Evolutionary conservation across 2,797 vertebrate species (phyloP), one percentile per base, ranked within the genome.

Genomic region (Melanogrammus aeglefinus): DNA sequence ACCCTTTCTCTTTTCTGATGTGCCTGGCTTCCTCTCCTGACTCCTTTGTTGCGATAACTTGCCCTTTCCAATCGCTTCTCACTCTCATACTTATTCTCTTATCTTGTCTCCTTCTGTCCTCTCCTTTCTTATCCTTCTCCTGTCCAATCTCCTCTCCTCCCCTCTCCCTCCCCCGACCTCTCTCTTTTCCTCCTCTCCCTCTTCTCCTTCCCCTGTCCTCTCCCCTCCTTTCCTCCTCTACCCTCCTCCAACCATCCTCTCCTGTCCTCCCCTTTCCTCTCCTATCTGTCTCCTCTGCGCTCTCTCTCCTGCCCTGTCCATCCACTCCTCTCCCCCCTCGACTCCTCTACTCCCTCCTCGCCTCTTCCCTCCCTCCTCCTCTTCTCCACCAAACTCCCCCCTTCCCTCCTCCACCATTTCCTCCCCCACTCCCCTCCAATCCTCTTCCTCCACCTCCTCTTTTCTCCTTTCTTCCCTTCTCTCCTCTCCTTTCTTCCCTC

Each of bases 51-150:
- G 44, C 13, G 44, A 4, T n/a, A 21, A 6, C 51, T n/a, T 16
- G 44, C 14, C 44, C 44, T 47, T 16, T 57, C 51, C 21, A 18
- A 35, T 35, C 13, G 12, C 13, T 57, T 57, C 51, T 57, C 51
- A 47, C 51, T 1, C 51, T 63, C 51, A 63, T 7, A n/a, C 51
- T 63, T 63, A 8, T 63, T 63, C 5, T 63, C 63, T 66, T 66
- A 66, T 66, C 63, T 66, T 66, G 63, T n/a, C 63, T 63, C 51
- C 51, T n/a, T 63, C 18, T 51, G 47, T 51, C 47, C 41, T 44
- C 41, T 44, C 41, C 41, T 14, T 12, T 44, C 41, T 12, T 3
- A 14, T 44, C 57, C 57, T 4, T 21, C 63, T 66, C 63, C 63
- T 24, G n/a, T 27, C 24, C 24, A 47, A 13, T 14, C 51, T 63